These are phyloP conservation scores for Myiopsitta monachus DNA, from an alignment of 2,113 vertebrate genomes.

Conservation along the genomic window DNA sequence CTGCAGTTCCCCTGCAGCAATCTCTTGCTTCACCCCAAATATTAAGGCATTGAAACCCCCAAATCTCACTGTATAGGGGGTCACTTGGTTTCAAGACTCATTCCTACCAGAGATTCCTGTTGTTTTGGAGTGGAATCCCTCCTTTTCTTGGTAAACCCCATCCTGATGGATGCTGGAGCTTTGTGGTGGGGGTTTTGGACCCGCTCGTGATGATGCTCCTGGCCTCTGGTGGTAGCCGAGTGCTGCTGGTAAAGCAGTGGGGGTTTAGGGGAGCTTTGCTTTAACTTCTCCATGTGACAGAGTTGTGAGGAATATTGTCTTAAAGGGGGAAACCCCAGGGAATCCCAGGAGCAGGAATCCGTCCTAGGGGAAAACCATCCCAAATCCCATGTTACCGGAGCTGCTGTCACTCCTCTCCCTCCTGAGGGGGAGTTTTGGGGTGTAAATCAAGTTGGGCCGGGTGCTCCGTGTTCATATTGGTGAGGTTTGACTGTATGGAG, in stretches of 20 bases:
- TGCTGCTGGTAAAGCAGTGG: background rate
- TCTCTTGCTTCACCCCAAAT: background rate
- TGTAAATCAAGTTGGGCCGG: background rate
- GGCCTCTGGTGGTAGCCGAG: background rate
- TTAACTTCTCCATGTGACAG: background rate
- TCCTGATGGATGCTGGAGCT: background rate
- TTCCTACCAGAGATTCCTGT: rapidly evolving
- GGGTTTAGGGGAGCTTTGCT: too few relatives aligned
- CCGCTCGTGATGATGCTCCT: background rate
- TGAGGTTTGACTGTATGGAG: background rate
- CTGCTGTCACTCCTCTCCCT: background rate
- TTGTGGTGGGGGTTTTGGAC: background rate
- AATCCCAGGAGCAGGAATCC: too few relatives aligned
- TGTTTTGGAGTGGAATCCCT: background rate
- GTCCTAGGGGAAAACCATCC: background rate
- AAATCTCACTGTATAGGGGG: background rate
- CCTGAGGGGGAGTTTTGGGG: too few relatives aligned
- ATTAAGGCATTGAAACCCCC: background rate
- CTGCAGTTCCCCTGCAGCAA: rapidly evolving
- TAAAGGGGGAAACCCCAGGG: rapidly evolving
- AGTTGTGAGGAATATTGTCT: too few relatives aligned
- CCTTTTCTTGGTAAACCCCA: background rate
- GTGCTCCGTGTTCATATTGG: background rate
- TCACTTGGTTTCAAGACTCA: rapidly evolving
- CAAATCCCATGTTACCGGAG: background rate